Evolutionary conservation across 1,140 invertebrate genomes (phyloP), one percentile per base, ranked within the genome.

Genomic region (Nasonia longicornis): DNA sequence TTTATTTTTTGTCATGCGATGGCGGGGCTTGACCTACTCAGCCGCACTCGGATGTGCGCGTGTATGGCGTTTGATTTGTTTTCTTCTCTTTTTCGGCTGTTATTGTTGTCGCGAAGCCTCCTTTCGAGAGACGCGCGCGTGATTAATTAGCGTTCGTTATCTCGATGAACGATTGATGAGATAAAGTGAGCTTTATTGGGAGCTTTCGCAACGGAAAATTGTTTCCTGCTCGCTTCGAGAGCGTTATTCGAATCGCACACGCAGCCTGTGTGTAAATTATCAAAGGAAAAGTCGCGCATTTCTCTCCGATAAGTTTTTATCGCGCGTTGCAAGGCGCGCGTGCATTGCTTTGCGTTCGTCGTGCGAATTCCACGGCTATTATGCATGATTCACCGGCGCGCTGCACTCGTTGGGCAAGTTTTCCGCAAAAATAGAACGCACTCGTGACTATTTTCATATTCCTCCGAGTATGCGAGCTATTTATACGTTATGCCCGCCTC

Each of bases 1-100:
- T 63, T 31, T 26, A 26, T 58, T 74, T 58, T 74, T 74, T 74
- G 8, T n/a, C 14, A 12, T 63, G 6, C 31, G 26, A 14, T 12
- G 14, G 26, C 26, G 26, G 3, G 20, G 42, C 45, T 74, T 74
- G 72, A 52, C 72, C 72, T 74, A 74, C 72, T 67, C 22, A 11
- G 8, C 14, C 22, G 7, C 64, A 3, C 64, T 14, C 48, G 12
- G 16, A 20, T 3, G 3, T 58, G 52, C 52, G 52, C 52, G 52
- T n/a, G 52, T 26, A 26, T 7, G 52, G 16, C 52, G 6, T n/a
- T 58, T 58, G 52, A n/a, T 58, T 58, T 58, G 16, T 58, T 7
- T 58, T 20, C 4, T 58, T n/a, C 7, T 20, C 16, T 29, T 11
- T 26, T 16, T 67, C 63, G 14, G 11, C 0, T 31, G 22, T 26